phyloP scores from a whole-genome alignment of 2,888 invertebrate genomes.

The Hydrotaea diabolus region DNA sequence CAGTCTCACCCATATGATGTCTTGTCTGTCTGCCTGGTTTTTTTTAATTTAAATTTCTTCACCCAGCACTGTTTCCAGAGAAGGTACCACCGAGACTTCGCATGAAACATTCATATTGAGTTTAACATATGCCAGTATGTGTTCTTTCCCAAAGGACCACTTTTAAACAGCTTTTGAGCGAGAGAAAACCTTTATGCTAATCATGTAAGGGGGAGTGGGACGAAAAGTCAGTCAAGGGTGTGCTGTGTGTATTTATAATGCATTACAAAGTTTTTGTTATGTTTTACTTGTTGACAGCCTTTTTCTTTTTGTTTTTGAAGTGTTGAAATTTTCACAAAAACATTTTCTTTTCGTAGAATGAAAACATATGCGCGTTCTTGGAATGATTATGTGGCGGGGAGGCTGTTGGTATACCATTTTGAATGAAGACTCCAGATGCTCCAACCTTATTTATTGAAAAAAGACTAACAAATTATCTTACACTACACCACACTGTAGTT shows the following conservation, averaged over 20 bases:
- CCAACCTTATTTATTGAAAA: too few species aligned
- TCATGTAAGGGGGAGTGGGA: not conserved
- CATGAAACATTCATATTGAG: not conserved
- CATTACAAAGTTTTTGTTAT: not conserved
- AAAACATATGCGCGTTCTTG: not conserved
- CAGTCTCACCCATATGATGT: too few species aligned
- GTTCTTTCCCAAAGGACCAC: not conserved
- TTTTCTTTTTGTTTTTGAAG: too few species aligned
- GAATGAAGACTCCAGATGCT: too few species aligned
- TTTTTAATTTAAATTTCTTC: too few species aligned
- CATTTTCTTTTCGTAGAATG: not conserved
- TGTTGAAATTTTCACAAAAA: not conserved
- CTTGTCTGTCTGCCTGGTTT: too few species aligned
- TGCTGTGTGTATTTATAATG: not conserved
- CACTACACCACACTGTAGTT: too few species aligned
- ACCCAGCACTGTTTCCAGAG: not conserved
- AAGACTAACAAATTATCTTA: too few species aligned
- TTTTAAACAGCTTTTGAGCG: not conserved
- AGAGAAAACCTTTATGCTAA: not conserved
- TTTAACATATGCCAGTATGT: not conserved
- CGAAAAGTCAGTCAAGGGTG: not conserved
- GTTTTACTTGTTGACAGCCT: slow-evolving; percentile 11
- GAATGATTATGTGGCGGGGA: not conserved
- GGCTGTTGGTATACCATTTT: too few species aligned
- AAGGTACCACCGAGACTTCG: too few species aligned